Percentiles rank a stretch among this genome's conserved stretches.
phyloP scores from a whole-genome alignment of 2,888 invertebrate species.

The Synanthedon vespiformis region DNA sequence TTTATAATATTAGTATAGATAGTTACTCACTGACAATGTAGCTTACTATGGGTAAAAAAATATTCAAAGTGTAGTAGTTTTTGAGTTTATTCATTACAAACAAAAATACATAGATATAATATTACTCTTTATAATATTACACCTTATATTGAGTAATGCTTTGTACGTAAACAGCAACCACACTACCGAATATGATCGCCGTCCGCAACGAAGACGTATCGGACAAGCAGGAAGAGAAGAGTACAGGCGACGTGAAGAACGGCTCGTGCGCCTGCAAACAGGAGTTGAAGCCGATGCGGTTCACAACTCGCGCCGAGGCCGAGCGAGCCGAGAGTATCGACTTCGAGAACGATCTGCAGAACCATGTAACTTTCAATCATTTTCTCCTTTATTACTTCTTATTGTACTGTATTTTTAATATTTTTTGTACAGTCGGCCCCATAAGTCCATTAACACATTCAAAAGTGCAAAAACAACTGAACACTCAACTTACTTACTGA shows the following conservation, averaged over 20 bases:
- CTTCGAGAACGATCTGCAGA: constrained; percentile 87
- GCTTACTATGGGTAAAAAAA: no score
- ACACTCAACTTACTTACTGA: no score
- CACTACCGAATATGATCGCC: constrained; percentile 43
- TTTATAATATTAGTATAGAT: no score
- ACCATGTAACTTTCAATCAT: constrained; percentile 69
- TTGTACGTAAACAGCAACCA: constrained; percentile 32
- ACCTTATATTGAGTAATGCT: no score
- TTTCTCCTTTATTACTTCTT: background rate
- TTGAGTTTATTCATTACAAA: no score
- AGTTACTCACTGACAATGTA: no score
- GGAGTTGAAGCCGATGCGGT: constrained; percentile 22
- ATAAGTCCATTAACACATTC: no score
- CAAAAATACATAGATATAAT: no score
- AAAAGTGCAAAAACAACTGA: no score
- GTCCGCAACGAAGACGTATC: constrained; percentile 34
- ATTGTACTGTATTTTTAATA: background rate
- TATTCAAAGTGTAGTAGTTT: no score
- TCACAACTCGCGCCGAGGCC: constrained; percentile 50
- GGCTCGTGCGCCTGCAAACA: constrained; percentile 41
- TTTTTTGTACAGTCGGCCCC: background rate
- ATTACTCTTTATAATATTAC: no score
- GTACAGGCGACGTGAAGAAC: constrained; percentile 53
- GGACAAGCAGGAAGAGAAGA: constrained; percentile 26
- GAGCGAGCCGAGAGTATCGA: constrained; percentile 72